These are phyloP conservation scores for Corydoras sp. DNA, from an alignment of 2,113 vertebrate species.

Conservation along the genomic window DNA sequence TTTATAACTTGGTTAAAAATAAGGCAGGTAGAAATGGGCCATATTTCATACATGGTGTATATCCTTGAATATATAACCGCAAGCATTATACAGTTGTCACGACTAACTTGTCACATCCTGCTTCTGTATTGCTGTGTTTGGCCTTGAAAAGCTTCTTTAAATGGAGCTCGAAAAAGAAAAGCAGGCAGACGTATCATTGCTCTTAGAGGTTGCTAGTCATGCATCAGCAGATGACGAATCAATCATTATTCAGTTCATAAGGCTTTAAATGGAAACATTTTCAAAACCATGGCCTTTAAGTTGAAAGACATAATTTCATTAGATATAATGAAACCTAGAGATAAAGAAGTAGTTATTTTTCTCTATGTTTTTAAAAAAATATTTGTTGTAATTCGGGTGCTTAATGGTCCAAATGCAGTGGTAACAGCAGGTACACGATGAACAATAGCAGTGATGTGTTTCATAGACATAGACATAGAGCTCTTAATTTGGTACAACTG, in stretches of 20 bases:
- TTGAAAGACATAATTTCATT: too few relatives aligned
- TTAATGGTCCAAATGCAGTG: too few relatives aligned
- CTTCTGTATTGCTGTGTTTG: conserved; percentile 17
- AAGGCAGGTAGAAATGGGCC: background rate
- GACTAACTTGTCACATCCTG: conserved; percentile 34
- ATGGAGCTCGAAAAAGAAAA: conserved; percentile 9
- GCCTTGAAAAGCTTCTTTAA: conserved; percentile 33
- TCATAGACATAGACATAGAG: too few relatives aligned
- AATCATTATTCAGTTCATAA: background rate
- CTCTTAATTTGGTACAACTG: too few relatives aligned
- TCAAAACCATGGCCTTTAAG: background rate
- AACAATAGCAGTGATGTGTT: too few relatives aligned
- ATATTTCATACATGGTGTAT: background rate
- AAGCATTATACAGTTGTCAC: conserved; percentile 45
- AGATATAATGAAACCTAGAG: too few relatives aligned
- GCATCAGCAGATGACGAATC: conserved; percentile 12
- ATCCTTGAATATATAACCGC: conserved; percentile 29
- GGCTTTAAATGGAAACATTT: background rate
- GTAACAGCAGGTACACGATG: too few relatives aligned
- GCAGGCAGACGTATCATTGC: background rate
- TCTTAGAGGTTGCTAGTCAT: background rate
- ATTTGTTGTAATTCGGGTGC: too few relatives aligned
- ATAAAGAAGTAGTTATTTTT: too few relatives aligned
- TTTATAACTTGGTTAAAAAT: conserved; percentile 8
- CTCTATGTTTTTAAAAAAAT: too few relatives aligned